Conservation (phyloP, 2,797 vertebrate species). For the Simalia tracyae region DNA sequence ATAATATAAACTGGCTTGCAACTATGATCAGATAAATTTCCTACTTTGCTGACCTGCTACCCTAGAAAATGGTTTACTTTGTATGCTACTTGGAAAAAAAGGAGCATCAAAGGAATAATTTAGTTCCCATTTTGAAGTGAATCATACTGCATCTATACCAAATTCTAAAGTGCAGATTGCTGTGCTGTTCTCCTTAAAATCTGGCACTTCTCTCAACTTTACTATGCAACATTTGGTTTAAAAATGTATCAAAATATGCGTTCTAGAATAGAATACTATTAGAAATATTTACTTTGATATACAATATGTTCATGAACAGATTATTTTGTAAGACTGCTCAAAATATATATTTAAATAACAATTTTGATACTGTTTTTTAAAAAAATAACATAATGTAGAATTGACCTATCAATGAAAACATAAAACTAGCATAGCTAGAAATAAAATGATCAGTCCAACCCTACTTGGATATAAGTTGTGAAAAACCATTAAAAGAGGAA, state of each 20-base stretch:
- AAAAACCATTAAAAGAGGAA: not conserved
- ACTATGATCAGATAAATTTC: not conserved
- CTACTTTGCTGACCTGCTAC: not conserved
- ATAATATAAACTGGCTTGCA: not conserved
- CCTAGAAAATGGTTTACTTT: not conserved
- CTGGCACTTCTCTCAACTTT: not conserved
- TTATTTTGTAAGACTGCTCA: not conserved
- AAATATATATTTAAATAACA: not conserved
- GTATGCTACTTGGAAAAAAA: not conserved
- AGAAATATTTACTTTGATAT: not conserved
- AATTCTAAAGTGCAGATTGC: not conserved
- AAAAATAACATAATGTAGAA: not conserved
- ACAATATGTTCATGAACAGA: not conserved
- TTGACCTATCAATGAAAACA: not conserved
- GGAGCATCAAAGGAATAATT: not conserved
- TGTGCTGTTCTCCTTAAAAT: not conserved
- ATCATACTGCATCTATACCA: not conserved
- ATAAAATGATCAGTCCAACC: not conserved
- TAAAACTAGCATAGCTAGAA: not conserved
- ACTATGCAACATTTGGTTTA: not conserved
- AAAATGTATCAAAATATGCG: not conserved
- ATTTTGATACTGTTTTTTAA: not conserved
- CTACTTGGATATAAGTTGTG: not conserved
- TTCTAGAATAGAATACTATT: not conserved
- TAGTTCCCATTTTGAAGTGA: not conserved